Base-by-base conservation (phyloP, 2,113 vertebrate species). In the Psilopsiagon aymara region DNA sequence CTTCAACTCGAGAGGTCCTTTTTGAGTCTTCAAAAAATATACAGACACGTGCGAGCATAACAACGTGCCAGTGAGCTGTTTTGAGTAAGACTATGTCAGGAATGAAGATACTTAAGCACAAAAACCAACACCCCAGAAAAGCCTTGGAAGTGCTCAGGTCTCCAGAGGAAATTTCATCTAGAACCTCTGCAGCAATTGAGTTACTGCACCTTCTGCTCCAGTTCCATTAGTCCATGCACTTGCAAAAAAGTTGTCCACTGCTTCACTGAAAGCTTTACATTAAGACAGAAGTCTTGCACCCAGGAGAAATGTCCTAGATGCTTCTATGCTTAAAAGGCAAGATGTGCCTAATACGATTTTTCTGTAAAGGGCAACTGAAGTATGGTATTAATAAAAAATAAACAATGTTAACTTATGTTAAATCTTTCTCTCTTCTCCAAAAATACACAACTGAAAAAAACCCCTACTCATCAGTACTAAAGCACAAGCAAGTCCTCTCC, bases 331-430 rank as follows among this genome's bases (percentile, higher is more conserved):
- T 79, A 92, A 94, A 92, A 94, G 79, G 85, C 77, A 94, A 94
- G 86, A 94, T 67, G 77, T 94, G 86, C 69, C 63, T 95, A 88
- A 92, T 69, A 94, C 0, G 43, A 86, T 94, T 96, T 95, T 96
- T 90, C 93, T 93, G 93, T 95, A 89, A 96, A 95, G 85, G 78
- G 86, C 76, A 96, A 92, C 90, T 91, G 57, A 91, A 96, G 94
- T 92, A 91, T 82, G 44, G 82, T 96, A 96, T 94, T 95, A 96
- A 96, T 97, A 97, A 97, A 97, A 97, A 96, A 97, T 95, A 95
- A 94, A 94, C n/a, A 7, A 82, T 79, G 90, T 87, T 95, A 94
- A 97, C 96, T 97, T 96, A 92, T 85, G 94, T 94, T 96, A 94
- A 94, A 94, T 91, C 96, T 87, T 95, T 53, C 77, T 91, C 76